Base-by-base conservation (phyloP, 2,888 invertebrate genomes). In the Petrolisthes cinctipes region DNA sequence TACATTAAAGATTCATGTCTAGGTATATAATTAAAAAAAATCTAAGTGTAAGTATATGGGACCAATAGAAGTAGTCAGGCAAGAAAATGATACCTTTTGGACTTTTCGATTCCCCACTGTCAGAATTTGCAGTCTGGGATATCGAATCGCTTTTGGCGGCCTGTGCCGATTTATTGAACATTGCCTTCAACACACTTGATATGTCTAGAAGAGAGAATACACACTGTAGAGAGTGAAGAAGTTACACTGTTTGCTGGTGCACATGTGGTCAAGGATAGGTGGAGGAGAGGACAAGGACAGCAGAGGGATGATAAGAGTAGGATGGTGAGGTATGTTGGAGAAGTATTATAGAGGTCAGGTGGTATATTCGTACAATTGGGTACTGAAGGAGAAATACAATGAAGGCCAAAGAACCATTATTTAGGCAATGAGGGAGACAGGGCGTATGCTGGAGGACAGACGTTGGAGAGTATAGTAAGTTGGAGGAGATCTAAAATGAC, bases 151-250 rank as follows among this genome's bases (percentile, higher is more conserved):
- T 87, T 90, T 90, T 90, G 80, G 89, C 87, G 88, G 87, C 89
- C 88, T 89, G 87, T 85, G 90, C 90, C 82, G 90, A 89, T 87
- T 90, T 90, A 90, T 90, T 90, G 90, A 90, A 90, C 90, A 90
- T 90, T 83, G 90, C 90, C 89, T 83, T 90, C 90, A 90, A 89
- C 89, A 90, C 90, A 87, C 90, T 86, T 87, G 90, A 90, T 86
- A 90, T 90, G 90, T 90, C 90, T 90, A 90, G 90, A 90, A 90
- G 86, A 88, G 86, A 88, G 87, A 89, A 88, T 78, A 86, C 84
- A 81, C 83, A 86, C 89, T 73, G 75, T 86, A 84, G 83, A 85
- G 78, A 87, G 87, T 83, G 79, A 87, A 37, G 37, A 37, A 37
- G 37, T 37, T 37, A 37, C 37, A 37, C 37, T 37, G 37, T 37